Base-by-base conservation (phyloP, 2,797 vertebrate genomes). In the Glossophaga mutica region DNA sequence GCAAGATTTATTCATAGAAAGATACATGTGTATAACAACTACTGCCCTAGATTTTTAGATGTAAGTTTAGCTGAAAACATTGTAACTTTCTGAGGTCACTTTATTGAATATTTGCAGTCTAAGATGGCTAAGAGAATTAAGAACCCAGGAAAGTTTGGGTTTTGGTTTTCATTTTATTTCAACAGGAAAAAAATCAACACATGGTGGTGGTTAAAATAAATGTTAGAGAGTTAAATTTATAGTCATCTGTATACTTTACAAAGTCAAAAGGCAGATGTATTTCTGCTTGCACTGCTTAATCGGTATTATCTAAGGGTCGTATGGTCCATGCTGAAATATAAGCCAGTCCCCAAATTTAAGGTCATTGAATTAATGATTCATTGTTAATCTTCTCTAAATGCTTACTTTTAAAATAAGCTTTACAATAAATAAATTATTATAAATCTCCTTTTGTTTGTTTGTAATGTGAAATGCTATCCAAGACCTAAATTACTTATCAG, bases 231-330 rank as follows among this genome's bases (percentile, higher is more conserved):
- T 94, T 94, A 77, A 46, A 85, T 82, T 85, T 91, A 15, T 95
- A 76, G 90, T 87, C 2, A 0, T 94, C 59, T 87, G 94, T 81
- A 65, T 95, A 44, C 48, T 78, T 94, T 95, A 73, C 79, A 77
- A 73, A 96, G 39, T 91, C 78, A 92, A 92, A 86, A 95, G 76
- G 68, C 76, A 97, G 88, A 39, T 95, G 62, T 18, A 78, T 95
- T 96, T 96, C 85, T 91, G 70, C 94, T 91, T 93, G 18, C 3
- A 3, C 18, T 91, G 46, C 67, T 92, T 93, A 82, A 85, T 70
- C 92, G 52, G n/a, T 81, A 39, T 95, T 92, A 77, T 65, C 32
- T 88, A 73, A 74, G n/a, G 71, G 15, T 78, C 81, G 76, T 94
- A 12, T 92, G 87, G 67, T 26, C 68, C 18, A 44, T 50, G 57